Conservation (phyloP, 2,888 invertebrate species). For the Sminthurides aquaticus region DNA sequence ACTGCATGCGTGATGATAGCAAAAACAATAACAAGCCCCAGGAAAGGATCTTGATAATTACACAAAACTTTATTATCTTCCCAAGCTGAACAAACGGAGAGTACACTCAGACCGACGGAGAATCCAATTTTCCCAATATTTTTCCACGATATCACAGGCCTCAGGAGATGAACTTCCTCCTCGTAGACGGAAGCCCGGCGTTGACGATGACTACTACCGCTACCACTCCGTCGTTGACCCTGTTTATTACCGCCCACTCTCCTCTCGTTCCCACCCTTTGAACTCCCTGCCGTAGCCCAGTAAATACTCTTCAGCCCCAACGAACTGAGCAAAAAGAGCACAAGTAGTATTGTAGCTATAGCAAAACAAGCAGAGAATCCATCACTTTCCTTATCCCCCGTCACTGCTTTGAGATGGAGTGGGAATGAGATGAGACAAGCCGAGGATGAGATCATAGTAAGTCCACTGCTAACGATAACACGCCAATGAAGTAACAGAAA, state of each 20-base stretch:
- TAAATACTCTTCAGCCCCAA: slow-evolving; percentile 20
- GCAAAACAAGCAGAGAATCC: slow-evolving; percentile 31
- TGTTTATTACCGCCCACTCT: background rate
- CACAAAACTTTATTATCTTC: slow-evolving; percentile 55
- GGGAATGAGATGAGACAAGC: slow-evolving; percentile 32
- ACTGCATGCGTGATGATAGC: slow-evolving; percentile 30
- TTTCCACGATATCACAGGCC: slow-evolving; percentile 48
- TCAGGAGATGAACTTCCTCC: slow-evolving; percentile 29
- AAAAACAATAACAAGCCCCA: slow-evolving; percentile 54
- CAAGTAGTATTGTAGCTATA: slow-evolving; percentile 21
- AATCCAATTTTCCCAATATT: slow-evolving; percentile 49
- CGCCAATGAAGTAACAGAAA: slow-evolving; percentile 24
- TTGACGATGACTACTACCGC: background rate
- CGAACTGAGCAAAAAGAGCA: slow-evolving; percentile 19
- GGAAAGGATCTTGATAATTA: slow-evolving; percentile 57
- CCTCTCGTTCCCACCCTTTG: background rate
- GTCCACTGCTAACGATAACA: slow-evolving; percentile 12
- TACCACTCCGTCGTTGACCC: background rate
- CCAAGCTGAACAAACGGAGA: slow-evolving; percentile 51
- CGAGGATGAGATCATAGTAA: slow-evolving; percentile 24
- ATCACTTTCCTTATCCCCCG: slow-evolving; percentile 22
- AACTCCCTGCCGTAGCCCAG: background rate
- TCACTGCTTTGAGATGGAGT: slow-evolving; percentile 25
- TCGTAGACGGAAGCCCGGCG: background rate
- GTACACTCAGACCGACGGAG: slow-evolving; percentile 50